Conservation (phyloP, 2,888 invertebrate genomes). For the Melanotus villosus region DNA sequence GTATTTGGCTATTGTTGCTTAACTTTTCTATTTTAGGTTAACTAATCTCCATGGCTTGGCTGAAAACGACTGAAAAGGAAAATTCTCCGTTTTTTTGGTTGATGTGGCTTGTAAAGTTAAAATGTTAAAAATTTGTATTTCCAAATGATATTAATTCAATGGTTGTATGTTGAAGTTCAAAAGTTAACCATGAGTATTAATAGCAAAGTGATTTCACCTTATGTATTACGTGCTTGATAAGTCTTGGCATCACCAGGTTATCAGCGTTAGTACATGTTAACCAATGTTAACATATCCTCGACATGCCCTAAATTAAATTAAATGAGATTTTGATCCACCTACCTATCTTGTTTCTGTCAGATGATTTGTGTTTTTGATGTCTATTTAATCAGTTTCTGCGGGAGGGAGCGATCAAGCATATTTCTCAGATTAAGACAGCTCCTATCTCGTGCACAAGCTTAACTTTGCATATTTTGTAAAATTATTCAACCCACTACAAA, state of each 20-base stretch:
- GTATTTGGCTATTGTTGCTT: too few species aligned
- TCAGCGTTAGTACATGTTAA: slow-evolving; percentile 49
- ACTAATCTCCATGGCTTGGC: too few species aligned
- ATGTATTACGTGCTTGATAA: slow-evolving; percentile 32
- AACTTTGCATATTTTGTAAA: too few species aligned
- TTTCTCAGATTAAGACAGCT: slow-evolving; percentile 31
- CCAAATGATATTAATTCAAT: too few species aligned
- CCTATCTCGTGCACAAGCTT: slow-evolving; percentile 9
- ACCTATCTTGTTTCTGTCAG: slow-evolving; percentile 55
- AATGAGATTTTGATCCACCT: slow-evolving; percentile 54
- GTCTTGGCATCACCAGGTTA: slow-evolving; percentile 41
- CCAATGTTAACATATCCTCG: slow-evolving; percentile 54
- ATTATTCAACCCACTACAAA: too few species aligned
- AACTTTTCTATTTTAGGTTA: too few species aligned
- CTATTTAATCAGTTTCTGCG: slow-evolving; percentile 52
- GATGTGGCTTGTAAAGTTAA: too few species aligned
- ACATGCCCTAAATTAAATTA: slow-evolving; percentile 56
- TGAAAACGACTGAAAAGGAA: too few species aligned
- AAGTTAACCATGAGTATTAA: too few species aligned
- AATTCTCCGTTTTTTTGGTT: too few species aligned
- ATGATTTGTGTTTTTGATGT: slow-evolving; percentile 57
- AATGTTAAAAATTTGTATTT: too few species aligned
- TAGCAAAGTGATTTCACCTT: slow-evolving; percentile 39
- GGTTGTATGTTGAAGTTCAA: too few species aligned
- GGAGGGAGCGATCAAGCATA: slow-evolving; percentile 41